Conservation (phyloP, 2,888 invertebrate genomes). For the Sphaerophoria rueppellii region DNA sequence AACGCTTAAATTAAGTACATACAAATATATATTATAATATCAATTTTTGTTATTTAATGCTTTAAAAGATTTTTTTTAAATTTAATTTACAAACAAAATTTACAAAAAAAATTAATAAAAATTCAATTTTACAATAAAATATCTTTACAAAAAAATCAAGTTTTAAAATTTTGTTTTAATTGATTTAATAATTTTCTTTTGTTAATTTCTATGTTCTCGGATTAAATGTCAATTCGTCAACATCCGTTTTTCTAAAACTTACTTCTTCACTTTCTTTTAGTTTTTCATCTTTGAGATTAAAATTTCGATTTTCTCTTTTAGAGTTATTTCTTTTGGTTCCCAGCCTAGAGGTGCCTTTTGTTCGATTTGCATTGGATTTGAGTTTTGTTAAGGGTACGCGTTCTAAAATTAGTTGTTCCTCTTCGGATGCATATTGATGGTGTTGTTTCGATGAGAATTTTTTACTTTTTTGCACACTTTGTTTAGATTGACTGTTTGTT, state of each 20-base stretch:
- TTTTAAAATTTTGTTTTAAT: background rate
- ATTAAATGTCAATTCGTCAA: constrained; percentile 44
- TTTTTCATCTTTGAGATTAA: background rate
- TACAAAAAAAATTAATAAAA: no score
- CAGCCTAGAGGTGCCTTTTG: constrained; percentile 48
- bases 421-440: constrained; percentile 33
- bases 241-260: constrained; percentile 50
- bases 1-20: no score
- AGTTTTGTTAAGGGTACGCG: constrained; percentile 37
- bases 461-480: constrained; percentile 45
- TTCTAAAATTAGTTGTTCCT: constrained; percentile 40
- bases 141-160: background rate
- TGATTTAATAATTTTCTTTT: background rate
- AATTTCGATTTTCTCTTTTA: constrained; percentile 30
- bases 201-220: constrained; percentile 53
- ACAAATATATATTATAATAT: no score
- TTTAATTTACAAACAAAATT: no score
- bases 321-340: constrained; percentile 44
- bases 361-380: constrained; percentile 31
- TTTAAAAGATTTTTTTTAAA: no score
- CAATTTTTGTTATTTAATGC: no score
- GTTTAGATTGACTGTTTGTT: constrained; percentile 10
- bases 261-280: constrained; percentile 36
- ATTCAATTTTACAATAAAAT: no score
- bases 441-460: constrained; percentile 7